Evolutionary conservation across 2,888 invertebrate genomes (phyloP).

Genomic region (Napeogenes sylphis): DNA sequence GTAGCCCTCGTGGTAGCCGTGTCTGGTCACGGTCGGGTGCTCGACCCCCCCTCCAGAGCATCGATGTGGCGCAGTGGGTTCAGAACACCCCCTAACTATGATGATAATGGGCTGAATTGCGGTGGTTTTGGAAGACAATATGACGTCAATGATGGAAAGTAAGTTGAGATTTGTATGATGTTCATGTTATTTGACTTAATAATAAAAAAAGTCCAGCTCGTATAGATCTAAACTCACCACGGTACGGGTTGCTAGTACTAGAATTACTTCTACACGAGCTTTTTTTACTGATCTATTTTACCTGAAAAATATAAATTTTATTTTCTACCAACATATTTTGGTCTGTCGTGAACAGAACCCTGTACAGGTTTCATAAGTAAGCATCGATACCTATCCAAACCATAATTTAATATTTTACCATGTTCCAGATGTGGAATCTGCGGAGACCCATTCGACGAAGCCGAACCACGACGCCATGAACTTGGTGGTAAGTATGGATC

Average conservation of each 20-base stretch:
- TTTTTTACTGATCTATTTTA: too few relatives aligned
- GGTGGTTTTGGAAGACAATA: constrained; percentile 88
- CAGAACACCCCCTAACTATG: constrained; percentile 86
- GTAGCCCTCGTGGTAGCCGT: constrained; percentile 45
- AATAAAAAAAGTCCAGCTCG: constrained; percentile 27
- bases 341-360: too few relatives aligned
- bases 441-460: constrained; percentile 86
- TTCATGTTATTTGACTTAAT: neutral
- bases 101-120: constrained; percentile 89
- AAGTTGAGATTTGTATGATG: constrained; percentile 32
- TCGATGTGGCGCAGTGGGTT: constrained; percentile 91
- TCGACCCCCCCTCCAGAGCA: constrained; percentile 87
- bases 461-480: constrained; percentile 85
- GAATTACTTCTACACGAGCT: too few relatives aligned
- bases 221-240: too few relatives aligned
- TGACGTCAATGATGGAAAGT: constrained; percentile 85
- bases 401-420: neutral
- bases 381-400: too few relatives aligned
- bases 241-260: too few relatives aligned
- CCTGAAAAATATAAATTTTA: too few relatives aligned
- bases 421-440: constrained; percentile 84
- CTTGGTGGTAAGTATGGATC: constrained; percentile 87
- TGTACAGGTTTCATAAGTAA: too few relatives aligned
- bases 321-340: too few relatives aligned
- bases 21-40: constrained; percentile 81